Percentiles rank a stretch among this genome's conserved stretches.
These are phyloP conservation scores for Parapristionchus giblindavisi DNA, from an alignment of 2,888 invertebrate species.

Conservation along the genomic window DNA sequence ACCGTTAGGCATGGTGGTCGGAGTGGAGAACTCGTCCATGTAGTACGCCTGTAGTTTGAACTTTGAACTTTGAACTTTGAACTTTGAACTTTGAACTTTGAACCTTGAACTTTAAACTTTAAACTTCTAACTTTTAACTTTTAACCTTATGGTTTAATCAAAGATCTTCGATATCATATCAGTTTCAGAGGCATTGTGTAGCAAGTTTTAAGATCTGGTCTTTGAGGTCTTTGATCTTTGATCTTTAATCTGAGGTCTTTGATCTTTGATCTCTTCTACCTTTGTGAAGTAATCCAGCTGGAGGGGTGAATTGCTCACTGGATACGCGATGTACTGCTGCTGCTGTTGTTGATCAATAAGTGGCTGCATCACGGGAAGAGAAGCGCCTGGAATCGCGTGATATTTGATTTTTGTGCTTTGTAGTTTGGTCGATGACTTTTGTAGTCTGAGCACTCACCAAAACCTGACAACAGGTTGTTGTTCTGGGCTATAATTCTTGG, in stretches of 20 bases:
- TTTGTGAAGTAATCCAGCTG: conserved; percentile 35
- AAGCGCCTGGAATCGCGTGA: not conserved
- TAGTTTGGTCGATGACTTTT: too few relatives aligned
- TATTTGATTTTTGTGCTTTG: not conserved
- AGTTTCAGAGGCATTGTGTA: too few relatives aligned
- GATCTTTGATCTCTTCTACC: not conserved
- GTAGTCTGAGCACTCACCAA: conserved; percentile 23
- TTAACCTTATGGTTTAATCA: too few relatives aligned
- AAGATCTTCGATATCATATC: too few relatives aligned
- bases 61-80: conserved; percentile 2
- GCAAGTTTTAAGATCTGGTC: not conserved
- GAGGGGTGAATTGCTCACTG: not conserved
- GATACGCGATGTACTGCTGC: conserved; percentile 8
- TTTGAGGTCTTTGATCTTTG: too few relatives aligned
- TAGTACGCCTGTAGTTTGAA: conserved; percentile 22
- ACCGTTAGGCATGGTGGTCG: conserved; percentile 41
- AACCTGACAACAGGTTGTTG: conserved; percentile 30
- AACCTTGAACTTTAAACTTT: not conserved
- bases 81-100: not conserved
- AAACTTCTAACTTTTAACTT: too few relatives aligned
- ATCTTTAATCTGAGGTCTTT: not conserved
- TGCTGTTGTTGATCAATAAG: conserved; percentile 17
- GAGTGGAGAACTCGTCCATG: conserved; percentile 10
- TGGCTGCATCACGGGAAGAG: too few relatives aligned
- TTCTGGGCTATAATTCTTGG: conserved; percentile 34